Conservation (phyloP, 2,113 vertebrate species). For the Oncorhynchus clarkii region DNA sequence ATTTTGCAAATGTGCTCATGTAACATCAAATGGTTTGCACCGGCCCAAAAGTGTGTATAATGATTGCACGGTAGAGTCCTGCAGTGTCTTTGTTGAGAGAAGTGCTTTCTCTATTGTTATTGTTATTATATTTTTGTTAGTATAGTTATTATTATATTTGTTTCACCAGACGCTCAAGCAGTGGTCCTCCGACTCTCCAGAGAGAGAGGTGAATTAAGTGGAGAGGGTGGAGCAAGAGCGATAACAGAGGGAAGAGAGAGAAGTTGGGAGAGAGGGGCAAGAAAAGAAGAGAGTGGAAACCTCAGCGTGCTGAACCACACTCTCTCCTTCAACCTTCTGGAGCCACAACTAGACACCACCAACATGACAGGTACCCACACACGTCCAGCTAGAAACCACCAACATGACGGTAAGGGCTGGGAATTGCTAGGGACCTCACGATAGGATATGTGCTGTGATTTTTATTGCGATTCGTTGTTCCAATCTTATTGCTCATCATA, state of each 20-base stretch:
- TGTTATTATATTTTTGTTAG: neutral
- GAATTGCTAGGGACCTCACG: no score
- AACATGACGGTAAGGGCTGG: no score
- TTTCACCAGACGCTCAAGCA: neutral
- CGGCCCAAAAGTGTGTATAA: no score
- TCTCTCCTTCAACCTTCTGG: conserved; percentile 13
- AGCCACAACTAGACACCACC: conserved; percentile 29
- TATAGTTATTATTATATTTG: neutral
- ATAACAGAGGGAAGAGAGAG: neutral
- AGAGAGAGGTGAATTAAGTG: neutral
- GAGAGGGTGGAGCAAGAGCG: neutral
- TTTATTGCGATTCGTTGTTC: no score
- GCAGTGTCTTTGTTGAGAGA: neutral
- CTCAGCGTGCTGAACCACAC: neutral
- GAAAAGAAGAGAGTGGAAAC: neutral
- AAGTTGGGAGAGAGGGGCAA: neutral
- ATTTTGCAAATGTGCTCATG: no score
- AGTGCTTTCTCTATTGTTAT: neutral
- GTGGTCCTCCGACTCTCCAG: neutral
- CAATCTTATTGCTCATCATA: no score
- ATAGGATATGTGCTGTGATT: no score
- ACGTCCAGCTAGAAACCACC: neutral
- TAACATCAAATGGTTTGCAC: no score
- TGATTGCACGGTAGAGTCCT: neutral
- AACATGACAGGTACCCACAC: conserved; percentile 14